Evolutionary conservation across 2,888 invertebrate genomes (phyloP), one percentile per base, ranked within the genome.

Genomic region (Osmoderma eremita): DNA sequence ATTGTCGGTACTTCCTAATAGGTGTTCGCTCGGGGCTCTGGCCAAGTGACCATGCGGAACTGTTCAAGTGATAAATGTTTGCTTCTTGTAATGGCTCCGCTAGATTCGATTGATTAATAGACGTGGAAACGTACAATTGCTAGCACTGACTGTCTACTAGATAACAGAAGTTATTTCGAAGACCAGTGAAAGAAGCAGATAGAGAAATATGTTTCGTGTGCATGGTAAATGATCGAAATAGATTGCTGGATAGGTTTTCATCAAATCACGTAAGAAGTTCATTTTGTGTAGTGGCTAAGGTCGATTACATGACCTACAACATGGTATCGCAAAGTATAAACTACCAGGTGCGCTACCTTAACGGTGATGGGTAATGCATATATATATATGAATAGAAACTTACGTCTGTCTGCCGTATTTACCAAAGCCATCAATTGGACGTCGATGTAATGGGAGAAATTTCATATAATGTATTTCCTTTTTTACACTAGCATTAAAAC

Each of bases 41-140:
- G 65, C 70, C 70, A 70, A 70, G 67, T 70, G 70, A 67, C 70
- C 70, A 70, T 70, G 70, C 70, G 70, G 70, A 70, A 70, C 70
- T 70, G 61, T 42, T 48, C 50, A 45, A 65, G 69, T 69, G 69
- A 70, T 70, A 70, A 70, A 70, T 67, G 69, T 65, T 63, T 53
- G 67, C 67, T 72, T 67, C 69, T 70, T 70, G 68, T 72, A 71
- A 71, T 70, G 69, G 72, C 69, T 72, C 69, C 69, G 72, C 71
- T 72, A 70, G 74, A 73, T 71, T 71, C 67, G 54, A 68, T 73
- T 75, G 75, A 75, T 75, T 74, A 74, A 75, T 75, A 73, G 73
- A 73, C 70, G 68, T 68, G 69, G 68, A 61, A 71, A 39, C 64
- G 66, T 64, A 68, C 64, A 53, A 61, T 42, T 61, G 58, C 36